A percentile compares a stretch with the other conserved stretches of the same genome.
Evolutionary conservation across 2,888 invertebrate species (phyloP).

Genomic region (Diarsia dahlii): DNA sequence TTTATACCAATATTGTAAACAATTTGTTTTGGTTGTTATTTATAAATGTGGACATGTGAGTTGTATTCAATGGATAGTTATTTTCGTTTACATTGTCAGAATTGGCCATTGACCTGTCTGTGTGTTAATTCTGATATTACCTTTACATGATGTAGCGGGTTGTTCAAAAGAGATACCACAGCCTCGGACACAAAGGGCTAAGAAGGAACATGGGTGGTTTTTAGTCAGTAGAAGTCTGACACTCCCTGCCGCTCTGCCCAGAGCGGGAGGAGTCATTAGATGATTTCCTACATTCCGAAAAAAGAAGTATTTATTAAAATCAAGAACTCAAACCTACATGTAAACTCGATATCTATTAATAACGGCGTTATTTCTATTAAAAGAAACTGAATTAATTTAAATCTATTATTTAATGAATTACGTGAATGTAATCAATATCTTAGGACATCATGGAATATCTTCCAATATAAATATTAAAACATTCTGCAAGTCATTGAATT

Average conservation of each 20-base stretch:
- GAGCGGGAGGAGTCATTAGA: too few species aligned
- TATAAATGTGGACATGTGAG: neutral
- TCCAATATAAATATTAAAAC: neutral
- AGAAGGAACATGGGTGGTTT: too few species aligned
- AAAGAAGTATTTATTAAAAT: too few species aligned
- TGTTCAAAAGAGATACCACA: too few species aligned
- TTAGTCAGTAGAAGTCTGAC: too few species aligned
- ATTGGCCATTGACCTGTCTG: neutral
- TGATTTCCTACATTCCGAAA: too few species aligned
- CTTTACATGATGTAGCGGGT: too few species aligned
- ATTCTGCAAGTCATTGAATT: neutral
- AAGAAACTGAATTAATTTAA: neutral
- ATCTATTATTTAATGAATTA: neutral
- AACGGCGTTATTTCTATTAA: too few species aligned
- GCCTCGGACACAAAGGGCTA: too few species aligned
- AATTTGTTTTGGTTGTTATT: conserved; percentile 4
- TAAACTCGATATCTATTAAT: neutral
- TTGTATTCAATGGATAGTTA: neutral
- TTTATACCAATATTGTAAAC: conserved; percentile 27
- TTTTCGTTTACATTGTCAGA: neutral
- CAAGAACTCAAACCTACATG: too few species aligned
- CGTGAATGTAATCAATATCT: neutral
- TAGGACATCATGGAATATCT: neutral
- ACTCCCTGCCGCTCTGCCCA: too few species aligned
- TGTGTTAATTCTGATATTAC: neutral